Base-by-base conservation (phyloP, 2,113 vertebrate genomes). In the Phylloscopus trochilus region DNA sequence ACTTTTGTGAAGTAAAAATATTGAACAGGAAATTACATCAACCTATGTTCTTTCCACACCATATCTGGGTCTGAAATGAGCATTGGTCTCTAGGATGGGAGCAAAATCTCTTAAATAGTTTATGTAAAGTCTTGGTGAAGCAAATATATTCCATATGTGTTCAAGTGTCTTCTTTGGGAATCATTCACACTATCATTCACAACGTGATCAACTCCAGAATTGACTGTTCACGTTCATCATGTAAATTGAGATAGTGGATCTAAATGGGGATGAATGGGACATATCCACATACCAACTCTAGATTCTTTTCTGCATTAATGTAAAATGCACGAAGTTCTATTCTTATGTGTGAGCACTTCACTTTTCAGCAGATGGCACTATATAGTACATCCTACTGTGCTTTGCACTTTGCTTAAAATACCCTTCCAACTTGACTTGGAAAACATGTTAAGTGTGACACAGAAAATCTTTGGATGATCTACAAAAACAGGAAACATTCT, bases 391-490 rank as follows among this genome's bases (percentile, higher is more conserved):
- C 92, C 83, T 96, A 95, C 92, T 96, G 89, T 89, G 89, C 89
- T 96, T 97, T 96, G 95, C 92, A 93, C 86, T 95, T 96, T 79
- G 69, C 92, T 97, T 96, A 94, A 95, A 96, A 95, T 96, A 96
- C 91, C 69, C 56, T 91, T 95, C 94, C 91, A 92, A 91, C 83
- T 91, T 93, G 85, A 95, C 83, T 93, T 96, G 91, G 92, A 96
- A 96, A 95, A 96, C 91, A 89, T 91, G 89, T 75, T 92, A 93
- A 96, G 66, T 94, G 89, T 84, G 89, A 95, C 92, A 97, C 44
- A 95, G 83, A 96, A 95, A 95, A 78, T 89, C 89, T 96, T 82
- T 87, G 77, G 89, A 94, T 94, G 64, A 93, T 97, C 87, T 94
- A 89, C 74, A 94, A 97, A 95, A 95, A 68, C 89, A 94, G 89